Evolutionary conservation across 2,888 invertebrate genomes (phyloP).

Genomic region (Lepidochrysops patricia): DNA sequence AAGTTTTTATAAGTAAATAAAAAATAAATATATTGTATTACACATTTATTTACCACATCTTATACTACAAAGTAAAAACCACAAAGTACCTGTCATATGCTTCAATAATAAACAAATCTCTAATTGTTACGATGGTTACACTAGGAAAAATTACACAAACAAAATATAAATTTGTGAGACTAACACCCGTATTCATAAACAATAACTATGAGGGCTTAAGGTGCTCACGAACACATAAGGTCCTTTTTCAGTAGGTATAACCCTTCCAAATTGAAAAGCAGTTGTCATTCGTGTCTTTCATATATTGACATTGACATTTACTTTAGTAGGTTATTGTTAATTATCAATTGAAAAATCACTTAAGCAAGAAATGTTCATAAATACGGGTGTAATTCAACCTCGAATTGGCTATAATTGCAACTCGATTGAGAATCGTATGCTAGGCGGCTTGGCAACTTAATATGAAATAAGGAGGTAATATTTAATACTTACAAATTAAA

Average conservation of each 20-base stretch:
- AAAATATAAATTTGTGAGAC: neutral
- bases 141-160: neutral
- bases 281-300: no score
- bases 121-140: neutral
- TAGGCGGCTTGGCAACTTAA: slow-evolving; percentile 1
- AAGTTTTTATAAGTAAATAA: neutral
- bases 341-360: no score
- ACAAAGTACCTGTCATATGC: slow-evolving; percentile 10
- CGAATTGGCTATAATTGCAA: neutral
- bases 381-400: slow-evolving; percentile 2
- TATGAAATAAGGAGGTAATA: neutral
- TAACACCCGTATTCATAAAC: no score
- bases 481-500: slow-evolving; percentile 4
- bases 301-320: no score
- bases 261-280: no score
- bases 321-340: no score
- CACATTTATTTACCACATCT: slow-evolving; percentile 45
- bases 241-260: no score
- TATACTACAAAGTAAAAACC: slow-evolving; percentile 18
- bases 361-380: no score
- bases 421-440: neutral
- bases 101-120: slow-evolving; percentile 11
- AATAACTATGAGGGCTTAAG: no score
- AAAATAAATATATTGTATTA: slow-evolving; percentile 28
- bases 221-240: no score